Base-by-base conservation (phyloP, 1,140 invertebrate species). In the Spodoptera litura region DNA sequence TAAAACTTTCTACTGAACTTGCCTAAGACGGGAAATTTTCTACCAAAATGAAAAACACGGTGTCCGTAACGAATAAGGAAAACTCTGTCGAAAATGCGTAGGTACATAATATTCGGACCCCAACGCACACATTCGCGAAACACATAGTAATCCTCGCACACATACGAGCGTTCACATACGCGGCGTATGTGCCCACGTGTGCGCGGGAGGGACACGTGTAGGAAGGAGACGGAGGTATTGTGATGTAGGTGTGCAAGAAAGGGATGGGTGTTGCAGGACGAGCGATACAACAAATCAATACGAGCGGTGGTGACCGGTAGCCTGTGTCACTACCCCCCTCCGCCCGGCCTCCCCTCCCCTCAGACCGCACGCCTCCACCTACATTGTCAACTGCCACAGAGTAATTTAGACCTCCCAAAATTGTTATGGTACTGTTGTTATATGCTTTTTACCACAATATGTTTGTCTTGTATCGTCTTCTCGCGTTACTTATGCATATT, bases 251-350 rank as follows among this genome's bases (percentile, higher is more conserved):
- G 77, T 76, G 90, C 81, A 86, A 74, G 93, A 94, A 80, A 89
- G 92, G 87, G 93, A 94, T 84, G 81, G 89, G 78, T 66, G 85
- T 88, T 91, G 90, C 92, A 94, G 93, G 93, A 94, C 93, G 91
- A 94, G 87, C 93, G 93, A 94, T 94, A 94, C 91, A 94, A 94
- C 93, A 93, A 94, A 94, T 94, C 93, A 94, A 94, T 94, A 94
- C 93, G 91, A 92, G 92, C 93, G 91, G 91, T 92, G 91, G 91
- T 94, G 93, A 94, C 93, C 93, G 93, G 93, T 94, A 94, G 91
- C 93, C 93, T 93, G 91, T 94, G 92, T 94, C 91, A 92, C 91
- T 88, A 86, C 91, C 89, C 87, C 83, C 76, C 81, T 49, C 87
- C 68, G 61, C 83, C 66, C 72, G 61, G 49, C 78, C 74, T 76